A percentile compares a stretch with the other conserved stretches of the same genome.
Conservation (phyloP, 2,888 invertebrate species). For the Drosophila eohydei region DNA sequence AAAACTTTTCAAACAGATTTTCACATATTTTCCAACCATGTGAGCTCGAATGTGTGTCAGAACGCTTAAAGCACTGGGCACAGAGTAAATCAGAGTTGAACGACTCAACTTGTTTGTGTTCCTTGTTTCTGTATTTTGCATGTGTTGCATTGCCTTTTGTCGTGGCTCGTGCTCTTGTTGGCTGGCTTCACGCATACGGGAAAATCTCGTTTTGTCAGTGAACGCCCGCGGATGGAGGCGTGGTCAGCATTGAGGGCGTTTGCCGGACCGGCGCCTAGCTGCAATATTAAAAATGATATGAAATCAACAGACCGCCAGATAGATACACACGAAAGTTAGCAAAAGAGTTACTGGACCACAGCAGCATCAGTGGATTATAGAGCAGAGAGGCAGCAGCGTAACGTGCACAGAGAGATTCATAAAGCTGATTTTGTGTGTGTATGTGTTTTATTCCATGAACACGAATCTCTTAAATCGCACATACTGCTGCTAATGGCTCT, state of each 20-base stretch:
- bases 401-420: conserved; percentile 4
- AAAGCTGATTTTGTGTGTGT: conserved; percentile 15
- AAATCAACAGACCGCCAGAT: conserved; percentile 44
- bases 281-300: conserved; percentile 65
- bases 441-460: conserved; percentile 7
- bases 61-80: background rate
- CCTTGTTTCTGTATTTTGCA: conserved; percentile 1
- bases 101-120: conserved; percentile 7
- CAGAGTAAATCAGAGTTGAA: conserved; percentile 5
- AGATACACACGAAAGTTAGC: conserved; percentile 17
- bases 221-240: conserved; percentile 7
- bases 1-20: background rate
- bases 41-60: background rate
- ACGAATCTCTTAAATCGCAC: background rate
- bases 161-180: conserved; percentile 23
- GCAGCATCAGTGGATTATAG: conserved; percentile 16
- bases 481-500: background rate
- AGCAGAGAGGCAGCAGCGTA: conserved; percentile 1
- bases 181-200: conserved; percentile 10
- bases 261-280: conserved; percentile 33
- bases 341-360: conserved; percentile 47
- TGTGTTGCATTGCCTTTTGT: conserved; percentile 17
- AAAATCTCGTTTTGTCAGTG: conserved; percentile 22
- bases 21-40: background rate
- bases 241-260: conserved; percentile 14